Percentiles rank a stretch among this genome's conserved stretches.
Conservation (phyloP, 2,113 vertebrate species). For the Todiramphus chloris region DNA sequence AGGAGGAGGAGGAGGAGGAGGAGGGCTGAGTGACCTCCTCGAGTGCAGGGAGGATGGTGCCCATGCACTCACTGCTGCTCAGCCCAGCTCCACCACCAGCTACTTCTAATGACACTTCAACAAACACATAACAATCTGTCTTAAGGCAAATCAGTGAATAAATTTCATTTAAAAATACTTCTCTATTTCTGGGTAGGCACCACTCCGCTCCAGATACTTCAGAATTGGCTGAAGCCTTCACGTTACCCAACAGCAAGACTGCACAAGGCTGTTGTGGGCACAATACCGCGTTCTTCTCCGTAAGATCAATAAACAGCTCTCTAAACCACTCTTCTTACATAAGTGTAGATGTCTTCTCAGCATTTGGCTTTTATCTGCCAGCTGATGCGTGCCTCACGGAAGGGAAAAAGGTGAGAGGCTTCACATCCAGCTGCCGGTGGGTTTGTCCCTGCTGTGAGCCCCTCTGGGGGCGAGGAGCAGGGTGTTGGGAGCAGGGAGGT, state of each 20-base stretch:
- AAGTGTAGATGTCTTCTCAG: neutral
- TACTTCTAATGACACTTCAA: conserved; percentile 4
- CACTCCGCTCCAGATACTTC: conserved; percentile 7
- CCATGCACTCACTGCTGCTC: neutral
- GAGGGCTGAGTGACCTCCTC: neutral
- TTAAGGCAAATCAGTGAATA: conserved; percentile 3
- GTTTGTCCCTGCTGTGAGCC: neutral
- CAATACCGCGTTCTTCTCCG: neutral
- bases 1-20: neutral
- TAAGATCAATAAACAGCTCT: neutral
- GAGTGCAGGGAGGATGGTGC: neutral
- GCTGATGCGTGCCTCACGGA: accelerated
- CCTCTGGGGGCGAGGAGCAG: accelerated
- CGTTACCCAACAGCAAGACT: neutral
- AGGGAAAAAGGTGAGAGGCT: neutral
- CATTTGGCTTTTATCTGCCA: neutral
- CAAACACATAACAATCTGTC: conserved; percentile 32
- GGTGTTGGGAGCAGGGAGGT: accelerated
- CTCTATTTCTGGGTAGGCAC: conserved; percentile 36
- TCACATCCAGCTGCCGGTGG: accelerated
- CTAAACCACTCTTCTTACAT: neutral
- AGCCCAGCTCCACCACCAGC: neutral
- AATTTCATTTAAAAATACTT: conserved; percentile 44
- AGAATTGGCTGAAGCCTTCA: neutral
- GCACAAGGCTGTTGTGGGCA: neutral